These are phyloP conservation scores for Proctacanthus coquilletti DNA, from an alignment of 1,140 invertebrate species.

Conservation along the genomic window DNA sequence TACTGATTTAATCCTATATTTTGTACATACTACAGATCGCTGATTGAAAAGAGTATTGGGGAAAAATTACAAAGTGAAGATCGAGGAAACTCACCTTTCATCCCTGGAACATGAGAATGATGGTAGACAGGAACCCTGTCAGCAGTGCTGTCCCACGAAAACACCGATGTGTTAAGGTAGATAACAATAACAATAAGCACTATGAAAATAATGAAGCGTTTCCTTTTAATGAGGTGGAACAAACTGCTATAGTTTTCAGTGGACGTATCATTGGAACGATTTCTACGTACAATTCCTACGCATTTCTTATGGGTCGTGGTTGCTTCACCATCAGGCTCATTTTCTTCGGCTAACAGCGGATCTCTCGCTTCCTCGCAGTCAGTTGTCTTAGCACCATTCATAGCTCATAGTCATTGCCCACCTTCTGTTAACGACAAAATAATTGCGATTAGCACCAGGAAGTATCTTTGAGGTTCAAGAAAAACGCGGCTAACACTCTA, in stretches of 20 bases:
- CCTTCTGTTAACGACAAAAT: too few relatives aligned
- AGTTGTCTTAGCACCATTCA: too few relatives aligned
- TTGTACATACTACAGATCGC: too few relatives aligned
- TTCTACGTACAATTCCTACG: not conserved
- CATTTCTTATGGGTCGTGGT: too few relatives aligned
- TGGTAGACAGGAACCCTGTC: slow-evolving; percentile 12
- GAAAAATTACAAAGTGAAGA: not conserved
- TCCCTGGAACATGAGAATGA: slow-evolving; percentile 18
- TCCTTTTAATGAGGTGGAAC: not conserved
- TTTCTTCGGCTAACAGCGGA: too few relatives aligned
- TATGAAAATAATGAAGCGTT: slow-evolving; percentile 1
- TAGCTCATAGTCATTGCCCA: too few relatives aligned
- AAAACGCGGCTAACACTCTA: too few relatives aligned
- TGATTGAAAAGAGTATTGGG: not conserved
- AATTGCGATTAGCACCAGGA: too few relatives aligned
- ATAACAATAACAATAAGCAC: slow-evolving; percentile 2
- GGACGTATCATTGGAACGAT: not conserved
- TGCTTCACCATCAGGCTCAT: too few relatives aligned
- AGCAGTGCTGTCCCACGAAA: not conserved
- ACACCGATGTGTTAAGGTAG: slow-evolving; percentile 2
- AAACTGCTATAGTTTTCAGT: not conserved
- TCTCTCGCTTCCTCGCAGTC: too few relatives aligned
- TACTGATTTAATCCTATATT: too few relatives aligned
- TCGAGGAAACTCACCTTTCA: slow-evolving; percentile 17
- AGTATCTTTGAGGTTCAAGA: too few relatives aligned